Evolutionary conservation across 2,797 vertebrate genomes (phyloP).

Genomic region (Spondyliosoma cantharus): DNA sequence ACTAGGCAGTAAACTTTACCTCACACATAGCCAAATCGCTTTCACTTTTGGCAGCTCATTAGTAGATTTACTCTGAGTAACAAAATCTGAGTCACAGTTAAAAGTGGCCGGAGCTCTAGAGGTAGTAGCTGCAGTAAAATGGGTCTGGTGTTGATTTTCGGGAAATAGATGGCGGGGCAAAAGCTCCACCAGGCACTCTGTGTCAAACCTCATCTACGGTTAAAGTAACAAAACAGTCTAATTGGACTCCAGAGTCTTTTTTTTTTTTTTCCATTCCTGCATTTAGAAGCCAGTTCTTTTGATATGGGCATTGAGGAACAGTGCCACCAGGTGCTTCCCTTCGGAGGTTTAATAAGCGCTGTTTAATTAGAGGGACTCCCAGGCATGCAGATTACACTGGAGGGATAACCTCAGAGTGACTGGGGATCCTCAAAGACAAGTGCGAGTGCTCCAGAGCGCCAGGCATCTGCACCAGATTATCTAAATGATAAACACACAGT

Average conservation of each 20-base stretch:
- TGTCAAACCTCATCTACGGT: slow-evolving; percentile 15
- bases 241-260: slow-evolving; percentile 2
- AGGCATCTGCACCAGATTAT: slow-evolving; percentile 35
- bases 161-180: not conserved
- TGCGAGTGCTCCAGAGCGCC: not conserved
- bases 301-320: slow-evolving; percentile 3
- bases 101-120: not conserved
- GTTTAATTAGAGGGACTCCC: slow-evolving; percentile 8
- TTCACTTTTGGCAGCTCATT: not conserved
- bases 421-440: not conserved
- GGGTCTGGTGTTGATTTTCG: not conserved
- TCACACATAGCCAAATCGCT: not conserved
- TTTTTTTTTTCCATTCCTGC: not conserved
- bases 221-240: not conserved
- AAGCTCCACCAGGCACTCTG: slow-evolving; percentile 1
- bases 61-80: slow-evolving; percentile 18
- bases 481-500: slow-evolving; percentile 5
- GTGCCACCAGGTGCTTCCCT: slow-evolving; percentile 25
- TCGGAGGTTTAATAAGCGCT: not conserved
- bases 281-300: not conserved
- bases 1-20: not conserved
- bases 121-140: not conserved
- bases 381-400: not conserved
- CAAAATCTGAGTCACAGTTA: not conserved
- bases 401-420: not conserved